These are phyloP conservation scores for Bugula neritina DNA, from an alignment of 2,888 invertebrate genomes.

Conservation along the genomic window DNA sequence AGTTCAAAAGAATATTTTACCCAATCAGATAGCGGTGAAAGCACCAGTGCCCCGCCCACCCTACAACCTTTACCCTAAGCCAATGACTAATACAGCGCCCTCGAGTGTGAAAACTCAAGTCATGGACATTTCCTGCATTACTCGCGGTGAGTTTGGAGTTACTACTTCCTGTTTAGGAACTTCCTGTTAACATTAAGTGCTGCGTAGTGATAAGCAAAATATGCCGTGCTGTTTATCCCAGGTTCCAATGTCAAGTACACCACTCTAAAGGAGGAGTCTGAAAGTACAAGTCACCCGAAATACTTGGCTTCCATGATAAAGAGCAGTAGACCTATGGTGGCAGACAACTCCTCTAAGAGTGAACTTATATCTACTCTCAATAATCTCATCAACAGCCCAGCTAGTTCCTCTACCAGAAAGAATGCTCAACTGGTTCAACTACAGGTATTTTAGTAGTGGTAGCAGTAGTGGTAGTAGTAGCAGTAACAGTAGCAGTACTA, in stretches of 20 bases:
- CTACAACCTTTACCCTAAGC: not conserved
- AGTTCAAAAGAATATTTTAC: constrained; percentile 13
- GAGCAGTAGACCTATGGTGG: not conserved
- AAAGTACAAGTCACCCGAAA: too few relatives aligned
- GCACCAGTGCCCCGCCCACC: not conserved
- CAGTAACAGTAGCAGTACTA: too few relatives aligned
- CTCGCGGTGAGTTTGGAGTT: not conserved
- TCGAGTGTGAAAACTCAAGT: not conserved
- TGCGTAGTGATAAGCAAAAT: not conserved
- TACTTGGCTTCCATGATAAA: not conserved
- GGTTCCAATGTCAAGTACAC: not conserved
- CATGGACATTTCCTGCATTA: constrained; percentile 1
- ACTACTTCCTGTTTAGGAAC: too few relatives aligned
- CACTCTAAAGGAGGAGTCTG: not conserved
- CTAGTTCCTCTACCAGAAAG: not conserved
- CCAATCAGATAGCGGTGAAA: not conserved
- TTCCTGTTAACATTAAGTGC: too few relatives aligned
- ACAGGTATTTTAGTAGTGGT: too few relatives aligned
- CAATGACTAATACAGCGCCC: not conserved
- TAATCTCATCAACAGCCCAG: constrained; percentile 5
- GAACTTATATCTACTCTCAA: not conserved
- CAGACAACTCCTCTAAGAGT: not conserved
- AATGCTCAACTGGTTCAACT: constrained; percentile 2
- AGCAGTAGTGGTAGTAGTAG: too few relatives aligned
- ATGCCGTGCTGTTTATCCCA: not conserved